Evolutionary conservation across 2,888 invertebrate genomes (phyloP).

Genomic region (Rhagium mordax): DNA sequence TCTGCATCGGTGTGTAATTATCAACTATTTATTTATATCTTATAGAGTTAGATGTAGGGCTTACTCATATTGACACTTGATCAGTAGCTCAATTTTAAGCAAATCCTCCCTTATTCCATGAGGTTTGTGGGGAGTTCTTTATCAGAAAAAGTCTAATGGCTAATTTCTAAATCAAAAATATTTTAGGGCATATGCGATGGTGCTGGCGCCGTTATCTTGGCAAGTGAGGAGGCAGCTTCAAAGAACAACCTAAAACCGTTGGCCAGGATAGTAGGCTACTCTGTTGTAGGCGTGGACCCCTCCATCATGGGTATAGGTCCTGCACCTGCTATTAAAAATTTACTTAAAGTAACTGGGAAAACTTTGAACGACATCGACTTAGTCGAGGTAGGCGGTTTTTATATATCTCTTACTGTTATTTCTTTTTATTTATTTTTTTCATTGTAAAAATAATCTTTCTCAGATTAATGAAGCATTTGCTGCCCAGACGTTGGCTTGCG

Average conservation of each 20-base stretch:
- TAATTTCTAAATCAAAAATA: background rate
- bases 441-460: conserved; percentile 24
- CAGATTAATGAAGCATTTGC: conserved; percentile 99
- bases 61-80: no score
- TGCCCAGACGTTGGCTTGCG: conserved; percentile 94
- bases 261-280: conserved; percentile 92
- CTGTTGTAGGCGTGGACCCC: conserved; percentile 96
- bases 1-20: conserved; percentile 88
- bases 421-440: background rate
- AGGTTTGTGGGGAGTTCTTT: no score
- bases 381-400: conserved; percentile 80
- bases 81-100: no score
- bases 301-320: conserved; percentile 99
- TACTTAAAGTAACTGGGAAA: conserved; percentile 85
- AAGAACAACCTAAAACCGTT: conserved; percentile 87
- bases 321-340: conserved; percentile 91
- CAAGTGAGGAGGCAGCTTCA: conserved; percentile 91
- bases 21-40: no score
- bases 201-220: conserved; percentile 93
- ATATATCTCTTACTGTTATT: background rate
- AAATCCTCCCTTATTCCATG: no score
- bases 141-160: no score
- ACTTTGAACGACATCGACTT: conserved; percentile 91
- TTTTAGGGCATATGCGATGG: conserved; percentile 97
- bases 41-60: no score